These are phyloP conservation scores for Patiria miniata DNA, from an alignment of 35 echinoderm and acorn worm species.

Conservation along the genomic window DNA sequence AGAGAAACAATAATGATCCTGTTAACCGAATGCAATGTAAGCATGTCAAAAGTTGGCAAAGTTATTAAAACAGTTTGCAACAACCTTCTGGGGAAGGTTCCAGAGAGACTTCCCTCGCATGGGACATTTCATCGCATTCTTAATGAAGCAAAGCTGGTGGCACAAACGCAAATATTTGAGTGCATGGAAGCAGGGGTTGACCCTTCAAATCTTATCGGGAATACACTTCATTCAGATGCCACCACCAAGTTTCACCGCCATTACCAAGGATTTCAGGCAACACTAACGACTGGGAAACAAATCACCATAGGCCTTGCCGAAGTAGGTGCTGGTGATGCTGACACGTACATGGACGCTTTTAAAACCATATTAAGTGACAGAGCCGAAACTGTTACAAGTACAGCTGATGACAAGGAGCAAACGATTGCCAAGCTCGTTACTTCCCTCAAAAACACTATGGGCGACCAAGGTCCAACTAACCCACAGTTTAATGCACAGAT, in stretches of 20 bases:
- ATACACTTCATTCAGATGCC: constrained; percentile 28
- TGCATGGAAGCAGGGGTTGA: no score
- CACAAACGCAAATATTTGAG: no score
- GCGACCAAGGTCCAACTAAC: constrained; percentile 27
- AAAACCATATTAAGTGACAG: no score
- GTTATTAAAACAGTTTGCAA: no score
- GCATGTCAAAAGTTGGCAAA: no score
- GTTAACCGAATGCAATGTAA: no score
- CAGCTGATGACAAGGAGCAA: constrained; percentile 12
- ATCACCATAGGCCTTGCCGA: constrained; percentile 40
- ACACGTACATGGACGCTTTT: constrained; percentile 25
- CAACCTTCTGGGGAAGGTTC: no score
- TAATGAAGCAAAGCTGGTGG: no score
- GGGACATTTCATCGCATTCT: no score
- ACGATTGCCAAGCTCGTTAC: constrained; percentile 10
- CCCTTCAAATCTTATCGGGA: no score
- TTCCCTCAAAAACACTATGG: constrained; percentile 25
- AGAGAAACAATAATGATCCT: no score
- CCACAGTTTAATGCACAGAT: constrained; percentile 25
- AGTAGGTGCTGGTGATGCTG: neutral
- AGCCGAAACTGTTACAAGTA: neutral
- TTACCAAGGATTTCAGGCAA: constrained; percentile 51
- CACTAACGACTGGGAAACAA: constrained; percentile 7
- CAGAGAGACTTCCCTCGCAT: no score
- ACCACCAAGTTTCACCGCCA: constrained; percentile 41